A percentile compares a stretch with the other conserved stretches of the same genome.
Evolutionary conservation across 2,113 vertebrate species (phyloP).

Genomic region (Candoia aspera): DNA sequence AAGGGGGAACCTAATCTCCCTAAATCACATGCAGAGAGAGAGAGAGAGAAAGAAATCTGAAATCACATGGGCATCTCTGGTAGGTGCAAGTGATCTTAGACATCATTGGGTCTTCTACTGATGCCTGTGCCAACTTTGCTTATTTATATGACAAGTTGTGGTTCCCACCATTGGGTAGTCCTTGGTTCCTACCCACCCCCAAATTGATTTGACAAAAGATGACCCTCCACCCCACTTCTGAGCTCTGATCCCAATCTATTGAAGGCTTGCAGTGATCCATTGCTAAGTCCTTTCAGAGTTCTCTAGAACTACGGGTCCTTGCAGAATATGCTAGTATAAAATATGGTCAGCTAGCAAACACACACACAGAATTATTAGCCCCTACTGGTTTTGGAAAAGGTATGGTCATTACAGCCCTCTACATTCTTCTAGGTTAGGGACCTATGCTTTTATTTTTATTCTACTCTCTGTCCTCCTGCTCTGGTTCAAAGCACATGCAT

Average conservation of each 20-base stretch:
- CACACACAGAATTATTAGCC: background rate
- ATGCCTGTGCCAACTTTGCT: background rate
- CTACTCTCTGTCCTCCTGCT: background rate
- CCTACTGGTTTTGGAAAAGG: background rate
- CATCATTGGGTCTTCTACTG: background rate
- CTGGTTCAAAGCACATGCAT: background rate
- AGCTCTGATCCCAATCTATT: background rate
- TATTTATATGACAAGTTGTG: background rate
- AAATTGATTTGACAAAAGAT: background rate
- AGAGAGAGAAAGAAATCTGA: background rate
- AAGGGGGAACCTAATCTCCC: too few species aligned
- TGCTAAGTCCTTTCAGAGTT: background rate
- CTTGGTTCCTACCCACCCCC: background rate
- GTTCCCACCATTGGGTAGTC: background rate
- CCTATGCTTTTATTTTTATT: background rate
- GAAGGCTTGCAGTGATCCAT: background rate
- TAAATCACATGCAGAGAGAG: background rate
- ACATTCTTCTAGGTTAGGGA: background rate
- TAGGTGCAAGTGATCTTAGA: background rate
- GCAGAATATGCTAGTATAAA: background rate
- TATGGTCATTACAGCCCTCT: background rate
- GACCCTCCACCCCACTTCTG: background rate
- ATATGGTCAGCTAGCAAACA: background rate
- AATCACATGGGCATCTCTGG: background rate
- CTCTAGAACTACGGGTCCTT: background rate